Percentiles rank a stretch among this genome's conserved stretches.
phyloP scores from a whole-genome alignment of 2,797 vertebrate genomes.

The Salmo trutta region DNA sequence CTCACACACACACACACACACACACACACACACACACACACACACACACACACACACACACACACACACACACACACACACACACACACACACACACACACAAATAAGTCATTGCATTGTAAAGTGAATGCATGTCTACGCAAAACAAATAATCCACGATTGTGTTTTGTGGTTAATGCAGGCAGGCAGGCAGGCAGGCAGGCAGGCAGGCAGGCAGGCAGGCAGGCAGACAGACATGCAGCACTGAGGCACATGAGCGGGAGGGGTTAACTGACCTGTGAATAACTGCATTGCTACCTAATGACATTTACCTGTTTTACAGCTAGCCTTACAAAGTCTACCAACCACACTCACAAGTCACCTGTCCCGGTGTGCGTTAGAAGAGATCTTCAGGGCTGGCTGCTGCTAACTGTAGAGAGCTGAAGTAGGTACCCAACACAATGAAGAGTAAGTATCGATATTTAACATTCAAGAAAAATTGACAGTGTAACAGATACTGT shows the following conservation, averaged over 20 bases:
- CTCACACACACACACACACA: neutral
- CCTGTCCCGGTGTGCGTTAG: conserved; percentile 22
- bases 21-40: neutral
- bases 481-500: too few relatives aligned
- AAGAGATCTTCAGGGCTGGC: neutral
- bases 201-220: neutral
- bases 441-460: neutral
- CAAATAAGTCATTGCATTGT: neutral
- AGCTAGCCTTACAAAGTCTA: neutral
- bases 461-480: too few relatives aligned
- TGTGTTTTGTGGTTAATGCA: neutral
- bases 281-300: neutral
- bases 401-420: neutral
- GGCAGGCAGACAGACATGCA: neutral
- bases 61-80: neutral
- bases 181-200: neutral
- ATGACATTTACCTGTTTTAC: neutral
- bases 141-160: neutral
- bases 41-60: conserved; percentile 15
- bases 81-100: neutral
- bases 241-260: neutral
- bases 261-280: too few relatives aligned
- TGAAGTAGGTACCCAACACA: neutral
- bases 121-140: neutral
- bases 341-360: conserved; percentile 22